Conservation (phyloP, 2,113 vertebrate genomes). For the human (Homo sapiens) region DNA sequence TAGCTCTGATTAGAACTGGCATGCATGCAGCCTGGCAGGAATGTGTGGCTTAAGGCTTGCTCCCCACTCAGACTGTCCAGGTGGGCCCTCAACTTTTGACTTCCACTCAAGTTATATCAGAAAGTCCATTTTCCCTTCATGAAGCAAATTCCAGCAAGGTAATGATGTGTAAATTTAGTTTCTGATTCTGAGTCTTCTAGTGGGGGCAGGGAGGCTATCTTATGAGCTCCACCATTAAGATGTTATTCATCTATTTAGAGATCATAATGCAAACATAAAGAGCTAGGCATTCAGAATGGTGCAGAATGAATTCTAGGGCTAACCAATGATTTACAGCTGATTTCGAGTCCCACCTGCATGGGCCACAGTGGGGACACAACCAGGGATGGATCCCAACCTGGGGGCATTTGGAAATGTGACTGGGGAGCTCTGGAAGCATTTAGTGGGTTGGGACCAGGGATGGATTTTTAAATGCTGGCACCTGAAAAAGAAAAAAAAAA, state of each 20-base stretch:
- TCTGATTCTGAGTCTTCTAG: background rate
- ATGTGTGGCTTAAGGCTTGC: background rate
- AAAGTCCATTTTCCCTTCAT: background rate
- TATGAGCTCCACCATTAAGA: background rate
- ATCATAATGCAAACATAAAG: background rate
- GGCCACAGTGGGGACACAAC: no score
- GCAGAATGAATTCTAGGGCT: background rate
- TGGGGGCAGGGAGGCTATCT: no score
- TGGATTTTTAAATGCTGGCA: background rate
- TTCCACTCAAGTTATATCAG: background rate
- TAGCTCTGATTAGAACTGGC: background rate
- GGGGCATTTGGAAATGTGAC: background rate
- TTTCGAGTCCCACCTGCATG: background rate
- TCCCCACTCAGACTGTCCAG: background rate
- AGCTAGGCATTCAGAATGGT: background rate
- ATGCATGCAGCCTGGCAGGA: background rate
- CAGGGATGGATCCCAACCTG: fast-evolving
- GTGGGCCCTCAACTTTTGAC: background rate
- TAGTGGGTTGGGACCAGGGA: background rate
- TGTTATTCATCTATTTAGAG: background rate
- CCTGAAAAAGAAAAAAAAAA: background rate
- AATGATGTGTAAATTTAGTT: background rate
- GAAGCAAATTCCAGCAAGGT: background rate
- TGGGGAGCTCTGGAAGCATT: background rate
- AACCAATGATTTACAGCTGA: background rate